A percentile compares a stretch with the other conserved stretches of the same genome.
Evolutionary conservation across 30 jellyfish, hydroid and myxozoan genomes (phyloP).

Genomic region (Aurelia sp.): DNA sequence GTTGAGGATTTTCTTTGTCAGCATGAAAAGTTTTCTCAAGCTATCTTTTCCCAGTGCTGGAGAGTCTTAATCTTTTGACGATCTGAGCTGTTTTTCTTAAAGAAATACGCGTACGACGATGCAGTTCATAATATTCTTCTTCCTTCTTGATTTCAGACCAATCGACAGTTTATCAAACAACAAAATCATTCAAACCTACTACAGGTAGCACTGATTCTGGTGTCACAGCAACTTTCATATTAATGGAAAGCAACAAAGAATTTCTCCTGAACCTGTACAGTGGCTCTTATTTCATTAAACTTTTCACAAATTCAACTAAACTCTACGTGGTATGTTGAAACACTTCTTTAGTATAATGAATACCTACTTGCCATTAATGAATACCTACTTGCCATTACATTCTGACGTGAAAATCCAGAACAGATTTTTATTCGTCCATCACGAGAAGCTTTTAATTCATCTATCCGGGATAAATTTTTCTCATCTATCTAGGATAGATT

Average conservation of each 20-base stretch:
- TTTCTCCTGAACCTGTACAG: slow-evolving; percentile 13
- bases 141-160: slow-evolving; percentile 7
- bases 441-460: too few species aligned
- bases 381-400: not conserved
- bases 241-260: slow-evolving; percentile 22
- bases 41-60: too few species aligned
- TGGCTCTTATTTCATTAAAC: slow-evolving; percentile 12
- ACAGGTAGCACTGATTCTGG: not conserved
- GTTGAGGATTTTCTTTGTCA: too few species aligned
- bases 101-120: too few species aligned
- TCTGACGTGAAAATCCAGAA: too few species aligned
- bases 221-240: not conserved
- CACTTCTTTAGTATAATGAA: not conserved
- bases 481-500: too few species aligned
- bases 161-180: not conserved
- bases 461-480: too few species aligned
- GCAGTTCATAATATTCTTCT: too few species aligned
- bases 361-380: not conserved
- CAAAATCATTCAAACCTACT: not conserved
- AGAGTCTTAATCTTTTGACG: too few species aligned
- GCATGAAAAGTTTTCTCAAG: too few species aligned
- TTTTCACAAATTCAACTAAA: slow-evolving; percentile 19
- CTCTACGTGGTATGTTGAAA: slow-evolving; percentile 22
- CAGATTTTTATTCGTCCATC: too few species aligned
- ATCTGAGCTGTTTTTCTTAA: too few species aligned